Conservation (phyloP, 2,888 invertebrate species). For the Coenonympha glycerion region DNA sequence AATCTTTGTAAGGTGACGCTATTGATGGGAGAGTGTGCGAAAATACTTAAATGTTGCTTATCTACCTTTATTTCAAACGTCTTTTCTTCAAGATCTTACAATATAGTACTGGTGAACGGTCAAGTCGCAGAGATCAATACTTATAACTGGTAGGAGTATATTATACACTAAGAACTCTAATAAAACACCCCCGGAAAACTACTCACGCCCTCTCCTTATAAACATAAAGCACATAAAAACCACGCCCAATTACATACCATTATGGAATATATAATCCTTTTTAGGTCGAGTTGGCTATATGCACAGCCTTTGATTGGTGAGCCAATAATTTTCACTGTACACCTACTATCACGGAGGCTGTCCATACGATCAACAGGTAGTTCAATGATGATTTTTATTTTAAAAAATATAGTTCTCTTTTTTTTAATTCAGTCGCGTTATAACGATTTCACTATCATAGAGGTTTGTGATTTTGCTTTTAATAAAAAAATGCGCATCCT, state of each 20-base stretch:
- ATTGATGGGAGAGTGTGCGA: no score
- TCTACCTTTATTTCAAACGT: no score
- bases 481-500: neutral
- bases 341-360: conserved; percentile 32
- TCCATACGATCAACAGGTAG: conserved; percentile 31
- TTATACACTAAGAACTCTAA: neutral
- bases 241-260: conserved; percentile 28
- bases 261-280: conserved; percentile 28
- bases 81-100: no score
- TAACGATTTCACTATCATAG: neutral
- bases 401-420: conserved; percentile 15
- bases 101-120: no score
- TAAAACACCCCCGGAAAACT: neutral
- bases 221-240: conserved; percentile 23
- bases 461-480: neutral
- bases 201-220: neutral
- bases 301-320: conserved; percentile 32
- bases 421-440: neutral
- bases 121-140: no score
- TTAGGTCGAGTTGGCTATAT: conserved; percentile 26
- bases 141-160: no score
- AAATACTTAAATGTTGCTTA: no score
- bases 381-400: conserved; percentile 30
- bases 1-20: no score
- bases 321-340: conserved; percentile 32